A percentile compares a stretch with the other conserved stretches of the same genome.
Conservation (phyloP, 1,140 invertebrate genomes). For the Phenacoccus solenopsis region DNA sequence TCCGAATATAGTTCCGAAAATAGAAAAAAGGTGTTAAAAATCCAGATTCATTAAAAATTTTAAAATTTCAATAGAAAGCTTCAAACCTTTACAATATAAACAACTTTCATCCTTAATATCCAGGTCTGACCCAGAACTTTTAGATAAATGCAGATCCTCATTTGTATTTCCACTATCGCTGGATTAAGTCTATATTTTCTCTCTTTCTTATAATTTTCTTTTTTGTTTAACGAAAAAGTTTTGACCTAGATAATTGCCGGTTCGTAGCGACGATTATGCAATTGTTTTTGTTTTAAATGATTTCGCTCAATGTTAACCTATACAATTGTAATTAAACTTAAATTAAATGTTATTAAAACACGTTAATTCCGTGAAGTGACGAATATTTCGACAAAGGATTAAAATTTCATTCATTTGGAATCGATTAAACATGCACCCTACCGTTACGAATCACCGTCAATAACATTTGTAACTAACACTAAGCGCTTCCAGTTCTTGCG, state of each 20-base stretch:
- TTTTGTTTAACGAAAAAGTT: too few relatives aligned
- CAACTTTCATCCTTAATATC: too few relatives aligned
- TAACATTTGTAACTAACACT: not conserved
- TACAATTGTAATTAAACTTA: not conserved
- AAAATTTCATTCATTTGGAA: not conserved
- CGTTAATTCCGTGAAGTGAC: not conserved
- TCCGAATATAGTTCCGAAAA: too few relatives aligned
- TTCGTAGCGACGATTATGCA: not conserved
- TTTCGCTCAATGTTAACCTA: not conserved
- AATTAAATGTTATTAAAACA: not conserved
- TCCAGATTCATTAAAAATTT: too few relatives aligned
- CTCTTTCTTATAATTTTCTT: too few relatives aligned
- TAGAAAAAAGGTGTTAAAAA: too few relatives aligned
- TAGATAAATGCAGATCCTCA: too few relatives aligned
- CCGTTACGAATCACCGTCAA: not conserved
- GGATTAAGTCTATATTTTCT: too few relatives aligned
- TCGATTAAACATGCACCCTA: slow-evolving; percentile 10
- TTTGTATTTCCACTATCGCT: too few relatives aligned
- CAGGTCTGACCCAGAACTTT: too few relatives aligned
- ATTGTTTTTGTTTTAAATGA: not conserved
- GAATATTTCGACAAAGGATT: not conserved
- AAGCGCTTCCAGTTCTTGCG: not conserved
- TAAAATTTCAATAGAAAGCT: too few relatives aligned
- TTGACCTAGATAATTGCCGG: not conserved
- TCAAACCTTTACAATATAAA: too few relatives aligned